A percentile compares a stretch with the other conserved stretches of the same genome.
phyloP scores from a whole-genome alignment of 2,113 vertebrate species.

The Entomyzon cyanotis region DNA sequence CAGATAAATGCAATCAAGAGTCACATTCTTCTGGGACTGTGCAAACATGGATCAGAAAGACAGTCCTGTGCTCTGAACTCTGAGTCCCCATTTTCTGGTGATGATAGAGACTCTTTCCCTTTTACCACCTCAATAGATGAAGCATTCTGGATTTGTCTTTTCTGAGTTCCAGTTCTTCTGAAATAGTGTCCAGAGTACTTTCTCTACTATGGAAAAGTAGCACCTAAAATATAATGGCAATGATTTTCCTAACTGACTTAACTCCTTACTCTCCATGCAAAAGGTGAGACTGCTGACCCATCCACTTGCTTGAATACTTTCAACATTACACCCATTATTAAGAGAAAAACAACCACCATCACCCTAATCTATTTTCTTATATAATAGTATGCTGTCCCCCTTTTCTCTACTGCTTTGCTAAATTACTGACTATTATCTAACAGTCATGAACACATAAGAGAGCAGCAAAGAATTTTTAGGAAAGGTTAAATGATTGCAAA shows the following conservation, averaged over 20 bases:
- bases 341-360: not conserved
- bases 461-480: not conserved
- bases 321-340: not conserved
- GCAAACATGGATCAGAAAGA: not conserved
- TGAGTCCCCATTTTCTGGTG: not conserved
- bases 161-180: not conserved
- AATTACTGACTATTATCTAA: not conserved
- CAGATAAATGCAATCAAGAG: not conserved
- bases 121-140: not conserved
- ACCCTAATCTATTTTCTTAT: not conserved
- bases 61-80: not conserved
- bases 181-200: not conserved
- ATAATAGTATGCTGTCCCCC: not conserved
- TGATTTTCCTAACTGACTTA: not conserved
- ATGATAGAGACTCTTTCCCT: not conserved
- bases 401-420: not conserved
- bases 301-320: not conserved
- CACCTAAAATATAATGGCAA: not conserved
- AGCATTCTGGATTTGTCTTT: not conserved
- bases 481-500: not conserved
- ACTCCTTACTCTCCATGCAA: not conserved
- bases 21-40: not conserved
- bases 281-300: not conserved
- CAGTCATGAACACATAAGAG: not conserved
- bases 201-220: not conserved